Evolutionary conservation across 2,113 vertebrate genomes (phyloP).

Genomic region (Notiomystis cincta): DNA sequence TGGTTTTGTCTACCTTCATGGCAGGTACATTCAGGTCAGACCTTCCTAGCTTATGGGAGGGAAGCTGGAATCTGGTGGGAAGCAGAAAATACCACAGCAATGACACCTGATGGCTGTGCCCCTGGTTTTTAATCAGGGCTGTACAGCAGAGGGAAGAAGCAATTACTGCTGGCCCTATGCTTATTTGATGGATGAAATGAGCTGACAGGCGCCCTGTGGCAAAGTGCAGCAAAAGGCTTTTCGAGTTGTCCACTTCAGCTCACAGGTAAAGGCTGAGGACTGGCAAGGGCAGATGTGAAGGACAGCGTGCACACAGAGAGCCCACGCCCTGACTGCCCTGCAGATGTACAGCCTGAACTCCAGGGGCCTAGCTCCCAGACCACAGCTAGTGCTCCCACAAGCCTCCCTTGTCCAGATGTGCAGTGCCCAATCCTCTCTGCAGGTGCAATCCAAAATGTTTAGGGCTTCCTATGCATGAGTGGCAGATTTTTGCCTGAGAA

Average conservation of each 20-base stretch:
- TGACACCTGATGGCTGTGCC: not conserved
- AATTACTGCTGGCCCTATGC: not conserved
- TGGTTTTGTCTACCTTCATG: not conserved
- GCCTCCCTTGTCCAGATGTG: accelerated
- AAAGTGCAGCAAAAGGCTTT: not conserved
- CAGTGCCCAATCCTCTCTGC: not conserved
- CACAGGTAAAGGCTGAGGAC: not conserved
- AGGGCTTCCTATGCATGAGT: not conserved
- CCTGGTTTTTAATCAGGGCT: not conserved
- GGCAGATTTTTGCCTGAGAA: not conserved
- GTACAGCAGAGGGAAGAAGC: not conserved
- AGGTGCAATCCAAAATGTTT: not conserved
- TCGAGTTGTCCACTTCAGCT: not conserved
- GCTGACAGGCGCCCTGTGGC: not conserved
- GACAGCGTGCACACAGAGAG: accelerated
- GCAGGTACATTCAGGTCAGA: not conserved
- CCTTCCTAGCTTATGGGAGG: not conserved
- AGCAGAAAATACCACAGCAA: not conserved
- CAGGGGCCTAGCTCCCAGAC: not conserved
- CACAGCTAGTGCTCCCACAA: not conserved
- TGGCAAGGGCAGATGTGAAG: not conserved
- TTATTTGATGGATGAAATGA: not conserved
- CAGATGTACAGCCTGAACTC: not conserved
- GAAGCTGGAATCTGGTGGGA: not conserved
- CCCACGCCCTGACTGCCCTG: accelerated